Base-by-base conservation (phyloP, 2,888 invertebrate species). In the Diadromus collaris region DNA sequence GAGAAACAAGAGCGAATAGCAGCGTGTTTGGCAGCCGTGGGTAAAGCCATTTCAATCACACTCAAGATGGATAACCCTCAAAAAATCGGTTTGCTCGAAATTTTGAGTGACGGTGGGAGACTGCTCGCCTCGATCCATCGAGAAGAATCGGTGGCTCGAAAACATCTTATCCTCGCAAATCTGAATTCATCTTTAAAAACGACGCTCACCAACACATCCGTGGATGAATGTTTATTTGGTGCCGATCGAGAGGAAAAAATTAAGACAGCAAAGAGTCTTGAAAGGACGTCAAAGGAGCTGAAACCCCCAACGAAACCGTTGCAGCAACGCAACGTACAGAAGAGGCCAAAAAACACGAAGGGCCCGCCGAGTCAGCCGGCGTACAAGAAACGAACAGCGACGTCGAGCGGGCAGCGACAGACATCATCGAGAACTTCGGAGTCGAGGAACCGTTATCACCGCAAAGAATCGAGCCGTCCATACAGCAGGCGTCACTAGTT, bases 201-300 rank as follows among this genome's bases (percentile, higher is more conserved):
- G 0, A 67, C 69, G 2, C 16, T 82, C 32, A 44, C 81, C 10
- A 44, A 67, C 24, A 21, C 79, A 5, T 46, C 60, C 24, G 41
- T 76, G 7, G 79, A 80, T 19, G 79, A 81, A 48, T 79, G 76
- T 67, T 51, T 82, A 0, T 82, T 81, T 56, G 82, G 80, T 1
- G 56, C 19, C 2, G 68, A 76, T n/a, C 27, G 76, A 41, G 60
- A 69, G 2, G 68, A 73, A 16, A 58, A 56, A 10, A 48, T 78
- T 4, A 73, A 76, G 41, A 41, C 63, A 1, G 63, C 69, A 10
- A 82, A 81, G 58, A 24, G 51, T 1, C 27, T 82, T 9, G 78
- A 82, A 29, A 75, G 69, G 13, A 54, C 76, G 2, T 64, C 72
- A 10, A 61, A 73, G 34, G 67, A 69, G 2, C 44, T 76, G 27